Evolutionary conservation across 1,140 invertebrate species (phyloP).

Genomic region (Aphelinus atriplicis): DNA sequence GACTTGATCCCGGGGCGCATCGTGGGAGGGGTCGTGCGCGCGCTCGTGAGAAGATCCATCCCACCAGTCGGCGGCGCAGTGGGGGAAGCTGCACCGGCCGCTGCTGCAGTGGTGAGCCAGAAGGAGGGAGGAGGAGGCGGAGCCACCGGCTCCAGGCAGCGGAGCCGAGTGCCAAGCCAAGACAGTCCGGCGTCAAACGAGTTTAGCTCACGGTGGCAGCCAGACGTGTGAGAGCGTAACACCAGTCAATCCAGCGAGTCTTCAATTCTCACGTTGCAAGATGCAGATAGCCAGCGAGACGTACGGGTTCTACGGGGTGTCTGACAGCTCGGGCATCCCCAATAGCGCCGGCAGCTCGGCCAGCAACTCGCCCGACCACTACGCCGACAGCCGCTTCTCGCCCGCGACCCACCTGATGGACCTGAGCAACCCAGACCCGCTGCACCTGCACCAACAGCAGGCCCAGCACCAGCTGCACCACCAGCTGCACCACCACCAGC

Average conservation of each 20-base stretch:
- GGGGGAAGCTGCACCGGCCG: not conserved
- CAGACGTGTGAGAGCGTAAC: too few species aligned
- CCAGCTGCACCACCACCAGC: conserved; percentile 38
- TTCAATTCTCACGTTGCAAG: too few species aligned
- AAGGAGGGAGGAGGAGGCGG: not conserved
- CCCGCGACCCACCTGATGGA: conserved; percentile 56
- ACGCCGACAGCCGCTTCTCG: conserved; percentile 43
- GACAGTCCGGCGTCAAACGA: too few species aligned
- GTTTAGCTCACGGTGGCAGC: too few species aligned
- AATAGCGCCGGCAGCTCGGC: conserved; percentile 55
- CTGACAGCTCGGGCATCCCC: conserved; percentile 45
- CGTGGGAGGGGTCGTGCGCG: too few species aligned
- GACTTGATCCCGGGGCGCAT: too few species aligned
- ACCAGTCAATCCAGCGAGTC: not conserved
- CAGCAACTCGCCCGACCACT: conserved; percentile 54
- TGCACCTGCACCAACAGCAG: not conserved
- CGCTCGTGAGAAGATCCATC: not conserved
- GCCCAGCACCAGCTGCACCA: too few species aligned
- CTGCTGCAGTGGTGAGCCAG: not conserved
- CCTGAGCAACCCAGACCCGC: conserved; percentile 46
- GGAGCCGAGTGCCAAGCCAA: too few species aligned
- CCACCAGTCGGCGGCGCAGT: not conserved
- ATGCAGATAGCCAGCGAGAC: not conserved
- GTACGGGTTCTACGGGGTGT: conserved; percentile 3
- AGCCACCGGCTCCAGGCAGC: too few species aligned